Evolutionary conservation across 2,888 invertebrate genomes (phyloP), one percentile per base, ranked within the genome.

Genomic region (Xanthia icteritia): DNA sequence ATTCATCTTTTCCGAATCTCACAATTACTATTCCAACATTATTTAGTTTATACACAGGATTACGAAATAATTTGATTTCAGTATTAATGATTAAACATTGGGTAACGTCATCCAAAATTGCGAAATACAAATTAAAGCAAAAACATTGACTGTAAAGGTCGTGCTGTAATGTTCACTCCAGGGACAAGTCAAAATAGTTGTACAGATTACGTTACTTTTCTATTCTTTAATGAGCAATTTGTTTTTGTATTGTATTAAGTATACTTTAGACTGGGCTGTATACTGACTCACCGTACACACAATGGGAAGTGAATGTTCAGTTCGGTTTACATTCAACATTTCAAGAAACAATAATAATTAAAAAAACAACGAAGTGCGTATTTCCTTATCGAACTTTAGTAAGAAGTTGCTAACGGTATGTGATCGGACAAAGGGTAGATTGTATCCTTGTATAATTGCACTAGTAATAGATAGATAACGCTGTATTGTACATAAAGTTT

Each of bases 311-410:
- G 3, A 75, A 75, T 65, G 17, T 51, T 45, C 27, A 6, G 60
- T 39, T 64, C 9, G 15, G 39, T 45, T 58, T 51, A 71, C 42
- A 51, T 42, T 51, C 51, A 60, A 8, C 31, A 39, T 65, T 74
- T 42, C 42, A 58, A 74, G 64, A 73, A 81, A 74, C 39, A 15
- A 48, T 36, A 73, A 58, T 51, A 64, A 48, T 39, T 39, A 45
- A 27, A 60, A 58, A 73, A n/a, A 51, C n/a, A 51, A 58, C 13
- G 15, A 51, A 36, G 31, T 48, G 48, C 5, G 45, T 51, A 61
- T 6, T 45, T 72, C 77, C 77, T 36, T 77, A 72, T 15, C 36
- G 36, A 45, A 17, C 17, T 72, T 61, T 54, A n/a, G 27, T 39
- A 27, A 31, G 51, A 45, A 58, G 23, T 64, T 23, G 20, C 20